A percentile compares a stretch with the other conserved stretches of the same genome.
Conservation (phyloP, 2,888 invertebrate species). For the Euplagia quadripunctaria region DNA sequence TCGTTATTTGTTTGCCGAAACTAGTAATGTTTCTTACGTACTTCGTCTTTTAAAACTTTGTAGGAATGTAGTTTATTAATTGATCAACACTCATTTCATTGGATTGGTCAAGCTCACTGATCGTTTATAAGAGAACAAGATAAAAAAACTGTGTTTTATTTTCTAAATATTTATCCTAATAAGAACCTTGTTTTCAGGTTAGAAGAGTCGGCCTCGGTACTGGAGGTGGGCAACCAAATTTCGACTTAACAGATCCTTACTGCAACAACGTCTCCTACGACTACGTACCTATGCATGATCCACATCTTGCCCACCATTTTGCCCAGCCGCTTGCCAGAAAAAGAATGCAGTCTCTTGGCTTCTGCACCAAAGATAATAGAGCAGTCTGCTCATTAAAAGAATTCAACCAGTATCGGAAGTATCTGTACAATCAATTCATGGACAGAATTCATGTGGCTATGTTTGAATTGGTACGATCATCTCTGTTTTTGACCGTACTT, state of each 20-base stretch:
- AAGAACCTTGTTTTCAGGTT: conserved; percentile 59
- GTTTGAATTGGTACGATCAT: conserved; percentile 67
- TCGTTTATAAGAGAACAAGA: no score
- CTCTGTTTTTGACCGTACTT: no score
- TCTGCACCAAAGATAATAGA: conserved; percentile 87
- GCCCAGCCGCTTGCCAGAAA: conserved; percentile 72
- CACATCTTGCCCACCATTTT: conserved; percentile 86
- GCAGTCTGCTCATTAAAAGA: conserved; percentile 89
- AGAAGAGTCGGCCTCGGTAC: conserved; percentile 74
- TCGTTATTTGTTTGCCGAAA: no score
- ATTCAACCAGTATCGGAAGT: conserved; percentile 89
- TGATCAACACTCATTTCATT: no score
- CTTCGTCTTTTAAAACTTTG: no score
- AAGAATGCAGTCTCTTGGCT: conserved; percentile 84
- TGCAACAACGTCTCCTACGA: conserved; percentile 82
- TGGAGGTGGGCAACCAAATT: conserved; percentile 68
- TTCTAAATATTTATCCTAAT: background rate
- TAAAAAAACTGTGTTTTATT: background rate
- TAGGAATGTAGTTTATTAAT: no score
- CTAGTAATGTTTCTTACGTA: no score
- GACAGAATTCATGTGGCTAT: conserved; percentile 84
- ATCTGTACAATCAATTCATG: conserved; percentile 86
- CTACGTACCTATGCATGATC: conserved; percentile 88
- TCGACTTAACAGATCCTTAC: conserved; percentile 81
- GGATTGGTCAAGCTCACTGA: no score